phyloP scores from a whole-genome alignment of 2,797 vertebrate species.

The Hypotaenidia philippensis region DNA sequence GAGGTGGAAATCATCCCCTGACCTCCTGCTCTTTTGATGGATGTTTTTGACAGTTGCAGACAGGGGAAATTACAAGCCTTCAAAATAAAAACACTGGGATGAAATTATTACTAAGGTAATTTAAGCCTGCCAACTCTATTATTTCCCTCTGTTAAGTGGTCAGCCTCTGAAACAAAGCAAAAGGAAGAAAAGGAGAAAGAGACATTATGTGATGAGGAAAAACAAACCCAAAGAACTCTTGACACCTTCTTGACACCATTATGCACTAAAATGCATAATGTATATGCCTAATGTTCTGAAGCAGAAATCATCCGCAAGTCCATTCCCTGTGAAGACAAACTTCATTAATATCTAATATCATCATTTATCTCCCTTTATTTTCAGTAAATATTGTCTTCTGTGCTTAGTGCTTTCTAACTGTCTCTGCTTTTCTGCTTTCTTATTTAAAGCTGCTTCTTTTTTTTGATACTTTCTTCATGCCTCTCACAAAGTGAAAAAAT shows the following conservation, averaged over 20 bases:
- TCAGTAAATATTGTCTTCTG: not conserved
- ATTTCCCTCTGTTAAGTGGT: not conserved
- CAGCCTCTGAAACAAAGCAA: not conserved
- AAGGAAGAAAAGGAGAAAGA: not conserved
- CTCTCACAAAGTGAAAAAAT: not conserved
- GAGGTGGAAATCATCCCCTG: not conserved
- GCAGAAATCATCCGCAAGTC: not conserved
- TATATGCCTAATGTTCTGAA: not conserved
- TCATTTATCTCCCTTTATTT: not conserved
- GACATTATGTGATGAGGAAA: not conserved
- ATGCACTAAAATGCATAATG: no score
- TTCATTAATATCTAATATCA: not conserved
- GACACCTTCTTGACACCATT: not conserved
- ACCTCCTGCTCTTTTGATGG: not conserved
- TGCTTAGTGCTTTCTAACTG: not conserved
- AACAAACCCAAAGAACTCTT: not conserved
- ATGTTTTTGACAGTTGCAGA: not conserved
- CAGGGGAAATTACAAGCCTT: not conserved
- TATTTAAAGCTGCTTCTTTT: not conserved
- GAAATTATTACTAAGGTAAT: not conserved
- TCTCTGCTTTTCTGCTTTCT: not conserved
- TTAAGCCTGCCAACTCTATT: not conserved
- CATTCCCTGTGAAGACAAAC: not conserved
- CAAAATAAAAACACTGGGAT: not conserved
- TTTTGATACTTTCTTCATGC: not conserved